Base-by-base conservation (phyloP, 1,140 invertebrate species). In the Drosophila pallidifrons region DNA sequence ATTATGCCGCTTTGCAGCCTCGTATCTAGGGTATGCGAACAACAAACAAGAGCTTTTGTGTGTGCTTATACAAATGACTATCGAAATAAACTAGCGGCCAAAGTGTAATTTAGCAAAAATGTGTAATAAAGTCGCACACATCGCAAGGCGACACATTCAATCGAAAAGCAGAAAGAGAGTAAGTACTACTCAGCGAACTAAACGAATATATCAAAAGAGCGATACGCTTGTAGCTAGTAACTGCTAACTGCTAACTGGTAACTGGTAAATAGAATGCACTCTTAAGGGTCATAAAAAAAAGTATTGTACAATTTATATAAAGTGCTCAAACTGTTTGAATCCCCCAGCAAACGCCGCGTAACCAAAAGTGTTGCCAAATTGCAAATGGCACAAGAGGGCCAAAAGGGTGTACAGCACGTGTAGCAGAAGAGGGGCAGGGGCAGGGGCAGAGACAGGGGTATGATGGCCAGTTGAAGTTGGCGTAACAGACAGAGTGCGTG, bases 291-390 rank as follows among this genome's bases (percentile, higher is more conserved):
- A 89, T 89, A 89, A 89, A 88, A 78, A 20, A 46, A 15, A 80
- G 85, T 81, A 85, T 89, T 85, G 81, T 89, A 83, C 81, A 89
- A 89, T 89, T 89, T 89, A 88, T 88, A 88, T 83, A 89, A 88
- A 88, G 83, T 89, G 85, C 85, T 90, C 72, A 73, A 72, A 80
- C 71, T 64, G 71, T 46, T 54, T 47, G 20, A 25, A 25, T 49
- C 60, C 59, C 68, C 73, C 11, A 54, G 30, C 51, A 54, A 54
- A 54, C 51, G 51, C 51, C 79, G 83, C 77, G 83, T 83, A 83
- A 89, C 85, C 85, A 70, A 89, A 88, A 85, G 81, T 89, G 85
- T 89, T 89, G 85, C 85, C 85, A 89, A 89, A 89, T 89, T 81
- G 75, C 78, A 81, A 86, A 85, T 66, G 75, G 55, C 67, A 77